A percentile compares a stretch with the other conserved stretches of the same genome.
These are phyloP conservation scores for Microcebus jonahi DNA, from an alignment of 2,113 vertebrate species.

Conservation along the genomic window DNA sequence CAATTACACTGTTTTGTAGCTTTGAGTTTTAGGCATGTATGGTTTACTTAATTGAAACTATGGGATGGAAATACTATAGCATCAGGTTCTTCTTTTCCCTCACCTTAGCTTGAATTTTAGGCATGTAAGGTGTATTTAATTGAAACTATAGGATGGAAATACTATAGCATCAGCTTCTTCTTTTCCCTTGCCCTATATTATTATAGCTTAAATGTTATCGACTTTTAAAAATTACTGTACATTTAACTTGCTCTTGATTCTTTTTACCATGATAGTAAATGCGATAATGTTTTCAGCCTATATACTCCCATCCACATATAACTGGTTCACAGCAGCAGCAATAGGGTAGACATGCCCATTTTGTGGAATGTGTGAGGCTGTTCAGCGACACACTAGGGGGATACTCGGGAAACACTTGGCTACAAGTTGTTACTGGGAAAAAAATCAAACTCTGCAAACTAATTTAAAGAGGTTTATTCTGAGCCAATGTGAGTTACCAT, in stretches of 20 bases:
- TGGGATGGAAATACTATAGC: neutral
- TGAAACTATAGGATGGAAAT: neutral
- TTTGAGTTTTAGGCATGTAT: neutral
- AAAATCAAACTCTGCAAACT: no score
- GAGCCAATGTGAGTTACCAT: no score
- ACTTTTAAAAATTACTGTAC: neutral
- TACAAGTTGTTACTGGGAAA: no score
- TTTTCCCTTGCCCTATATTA: neutral
- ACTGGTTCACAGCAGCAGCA: neutral
- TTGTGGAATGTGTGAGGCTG: neutral
- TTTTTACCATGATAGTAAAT: neutral
- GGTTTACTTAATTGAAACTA: neutral
- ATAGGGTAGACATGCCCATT: accelerated
- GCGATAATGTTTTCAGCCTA: neutral
- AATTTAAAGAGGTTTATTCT: no score
- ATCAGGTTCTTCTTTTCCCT: neutral
- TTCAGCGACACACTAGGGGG: no score
- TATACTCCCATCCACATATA: neutral
- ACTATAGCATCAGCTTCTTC: neutral
- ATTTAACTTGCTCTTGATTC: neutral
- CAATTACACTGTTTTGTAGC: neutral
- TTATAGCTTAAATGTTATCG: neutral
- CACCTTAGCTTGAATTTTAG: neutral
- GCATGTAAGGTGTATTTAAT: neutral
- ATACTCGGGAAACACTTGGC: neutral